Percentiles rank a stretch among this genome's conserved stretches.
phyloP scores from a whole-genome alignment of 2,797 vertebrate species.

The Hemitrygon akajei region DNA sequence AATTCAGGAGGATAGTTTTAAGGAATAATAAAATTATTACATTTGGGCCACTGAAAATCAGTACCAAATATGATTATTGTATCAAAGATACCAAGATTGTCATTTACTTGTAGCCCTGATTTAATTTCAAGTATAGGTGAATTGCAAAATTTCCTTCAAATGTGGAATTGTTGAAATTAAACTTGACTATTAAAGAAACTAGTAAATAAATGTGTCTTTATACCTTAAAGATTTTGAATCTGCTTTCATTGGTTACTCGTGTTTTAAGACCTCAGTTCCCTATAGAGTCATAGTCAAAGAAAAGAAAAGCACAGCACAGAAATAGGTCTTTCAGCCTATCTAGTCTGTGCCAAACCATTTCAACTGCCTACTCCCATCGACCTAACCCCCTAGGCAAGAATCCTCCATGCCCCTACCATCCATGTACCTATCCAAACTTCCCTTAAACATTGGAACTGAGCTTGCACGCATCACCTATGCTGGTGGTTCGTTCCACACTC shows the following conservation, averaged over 20 bases:
- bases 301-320: too few relatives aligned
- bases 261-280: background rate
- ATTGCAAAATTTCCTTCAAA: background rate
- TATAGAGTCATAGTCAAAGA: too few relatives aligned
- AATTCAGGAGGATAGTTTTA: background rate
- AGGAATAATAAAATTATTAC: background rate
- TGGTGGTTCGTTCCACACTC: too few relatives aligned
- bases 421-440: too few relatives aligned
- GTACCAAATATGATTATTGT: background rate
- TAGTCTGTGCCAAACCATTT: too few relatives aligned
- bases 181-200: background rate
- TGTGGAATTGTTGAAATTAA: constrained; percentile 1
- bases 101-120: background rate
- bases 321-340: too few relatives aligned
- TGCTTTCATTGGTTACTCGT: background rate
- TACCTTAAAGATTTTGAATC: background rate
- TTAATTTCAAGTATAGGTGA: background rate
- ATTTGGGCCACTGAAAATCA: background rate
- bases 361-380: too few relatives aligned
- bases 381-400: too few relatives aligned
- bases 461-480: too few relatives aligned
- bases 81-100: background rate
- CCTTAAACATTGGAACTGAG: too few relatives aligned
- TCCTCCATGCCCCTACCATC: too few relatives aligned
- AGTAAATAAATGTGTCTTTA: background rate